These are phyloP conservation scores for Passerculus sandwichensis DNA, from an alignment of 2,797 vertebrate species.

Conservation along the genomic window DNA sequence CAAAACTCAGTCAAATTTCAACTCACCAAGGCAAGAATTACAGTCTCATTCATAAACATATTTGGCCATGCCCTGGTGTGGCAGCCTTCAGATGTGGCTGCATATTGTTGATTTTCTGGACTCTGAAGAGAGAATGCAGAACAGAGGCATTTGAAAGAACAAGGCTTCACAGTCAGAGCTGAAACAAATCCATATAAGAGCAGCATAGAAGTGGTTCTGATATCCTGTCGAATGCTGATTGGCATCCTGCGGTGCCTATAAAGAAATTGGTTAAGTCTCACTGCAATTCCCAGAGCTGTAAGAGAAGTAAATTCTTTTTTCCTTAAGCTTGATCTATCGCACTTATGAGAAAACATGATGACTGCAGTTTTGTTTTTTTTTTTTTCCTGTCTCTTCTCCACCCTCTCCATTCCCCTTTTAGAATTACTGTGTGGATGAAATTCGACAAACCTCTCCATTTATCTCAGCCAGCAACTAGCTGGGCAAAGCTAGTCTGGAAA, in stretches of 20 bases:
- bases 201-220: not conserved
- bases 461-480: not conserved
- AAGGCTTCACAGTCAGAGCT: not conserved
- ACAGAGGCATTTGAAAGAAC: not conserved
- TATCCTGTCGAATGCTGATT: not conserved
- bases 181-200: not conserved
- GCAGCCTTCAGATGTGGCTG: not conserved
- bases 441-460: not conserved
- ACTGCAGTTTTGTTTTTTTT: not conserved
- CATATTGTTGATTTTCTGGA: not conserved
- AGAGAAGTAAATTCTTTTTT: not conserved
- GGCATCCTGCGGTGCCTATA: not conserved
- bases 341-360: not conserved
- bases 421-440: not conserved
- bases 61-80: not conserved
- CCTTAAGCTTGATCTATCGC: not conserved
- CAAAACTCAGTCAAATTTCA: not conserved
- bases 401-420: not conserved
- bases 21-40: not conserved
- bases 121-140: not conserved
- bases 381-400: fast-evolving
- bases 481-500: not conserved
- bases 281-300: not conserved
- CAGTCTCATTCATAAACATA: not conserved
- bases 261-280: not conserved